These are phyloP conservation scores for Myotis davidii DNA, from an alignment of 2,113 vertebrate species.

Conservation along the genomic window DNA sequence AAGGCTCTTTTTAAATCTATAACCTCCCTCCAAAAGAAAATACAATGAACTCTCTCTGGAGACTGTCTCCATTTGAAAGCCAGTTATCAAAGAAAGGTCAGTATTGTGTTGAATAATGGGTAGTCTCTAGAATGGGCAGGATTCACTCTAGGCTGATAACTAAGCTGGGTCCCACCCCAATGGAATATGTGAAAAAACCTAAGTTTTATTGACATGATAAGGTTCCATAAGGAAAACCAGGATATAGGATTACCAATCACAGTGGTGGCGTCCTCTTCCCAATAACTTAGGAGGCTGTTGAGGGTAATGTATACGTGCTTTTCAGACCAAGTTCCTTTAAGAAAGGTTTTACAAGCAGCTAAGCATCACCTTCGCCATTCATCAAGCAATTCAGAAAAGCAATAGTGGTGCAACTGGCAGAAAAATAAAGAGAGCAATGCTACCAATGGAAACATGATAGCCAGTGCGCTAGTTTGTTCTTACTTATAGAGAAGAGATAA, in stretches of 20 bases:
- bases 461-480: slow-evolving; percentile 23
- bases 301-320: not conserved
- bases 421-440: slow-evolving; percentile 57
- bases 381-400: slow-evolving; percentile 57
- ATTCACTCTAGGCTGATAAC: not conserved
- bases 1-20: slow-evolving; percentile 29
- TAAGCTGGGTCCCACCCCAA: not conserved
- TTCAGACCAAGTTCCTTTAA: slow-evolving; percentile 66
- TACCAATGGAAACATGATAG: not conserved
- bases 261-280: slow-evolving; percentile 38
- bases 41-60: not conserved
- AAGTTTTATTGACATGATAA: not conserved
- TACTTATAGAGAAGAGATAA: not conserved
- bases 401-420: slow-evolving; percentile 32
- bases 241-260: not conserved
- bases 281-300: not conserved
- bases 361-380: not conserved
- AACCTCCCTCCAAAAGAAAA: slow-evolving; percentile 13
- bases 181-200: not conserved
- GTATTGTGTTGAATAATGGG: not conserved
- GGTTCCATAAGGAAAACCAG: not conserved
- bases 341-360: slow-evolving; percentile 53
- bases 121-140: not conserved
- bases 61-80: not conserved
- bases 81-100: not conserved